Conservation (phyloP, 2,797 vertebrate species). For the Darevskia mixta region DNA sequence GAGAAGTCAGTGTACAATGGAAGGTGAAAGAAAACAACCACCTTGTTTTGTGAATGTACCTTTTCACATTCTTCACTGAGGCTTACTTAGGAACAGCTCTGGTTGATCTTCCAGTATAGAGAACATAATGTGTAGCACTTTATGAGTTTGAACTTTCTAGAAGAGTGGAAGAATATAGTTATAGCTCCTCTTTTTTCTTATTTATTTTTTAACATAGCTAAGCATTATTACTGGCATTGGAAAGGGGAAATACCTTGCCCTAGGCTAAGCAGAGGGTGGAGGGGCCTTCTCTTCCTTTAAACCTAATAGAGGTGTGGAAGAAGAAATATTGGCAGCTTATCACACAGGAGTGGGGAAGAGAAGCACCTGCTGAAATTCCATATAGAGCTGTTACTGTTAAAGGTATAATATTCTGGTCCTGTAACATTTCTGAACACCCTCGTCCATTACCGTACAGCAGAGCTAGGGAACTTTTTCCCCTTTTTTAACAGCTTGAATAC, state of each 20-base stretch:
- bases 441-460: too few relatives aligned
- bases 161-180: background rate
- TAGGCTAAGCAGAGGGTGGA: background rate
- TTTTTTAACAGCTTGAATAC: too few relatives aligned
- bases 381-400: background rate
- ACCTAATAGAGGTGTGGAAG: background rate
- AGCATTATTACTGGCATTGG: background rate
- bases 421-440: too few relatives aligned
- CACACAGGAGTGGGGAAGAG: background rate
- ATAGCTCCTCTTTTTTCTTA: too few relatives aligned
- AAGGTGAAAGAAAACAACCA: background rate
- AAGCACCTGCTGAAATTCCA: background rate
- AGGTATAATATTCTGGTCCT: background rate
- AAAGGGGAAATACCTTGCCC: background rate
- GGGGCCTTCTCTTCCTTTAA: background rate
- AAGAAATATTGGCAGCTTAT: background rate
- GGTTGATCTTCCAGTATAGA: background rate
- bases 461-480: too few relatives aligned
- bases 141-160: background rate
- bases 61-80: background rate
- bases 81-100: background rate
- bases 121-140: background rate
- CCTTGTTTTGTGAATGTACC: background rate
- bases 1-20: background rate
- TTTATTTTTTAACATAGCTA: background rate